Evolutionary conservation across 2,113 vertebrate species (phyloP), one percentile per base, ranked within the genome.

Genomic region (Carassius carassius): DNA sequence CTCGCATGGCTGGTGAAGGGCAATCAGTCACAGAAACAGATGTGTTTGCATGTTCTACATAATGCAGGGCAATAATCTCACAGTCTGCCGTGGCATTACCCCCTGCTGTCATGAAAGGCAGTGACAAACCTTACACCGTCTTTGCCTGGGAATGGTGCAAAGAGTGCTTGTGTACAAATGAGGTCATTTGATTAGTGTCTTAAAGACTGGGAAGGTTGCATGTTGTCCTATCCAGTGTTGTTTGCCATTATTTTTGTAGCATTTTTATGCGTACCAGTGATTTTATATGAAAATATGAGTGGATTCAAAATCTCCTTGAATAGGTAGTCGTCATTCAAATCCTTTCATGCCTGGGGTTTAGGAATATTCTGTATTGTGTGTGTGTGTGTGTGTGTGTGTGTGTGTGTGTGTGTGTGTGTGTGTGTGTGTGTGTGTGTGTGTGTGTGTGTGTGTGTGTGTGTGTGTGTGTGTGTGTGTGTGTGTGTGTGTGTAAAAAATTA

Each of bases 41-140:
- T 87, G 84, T 87, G 88, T 88, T 88, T 86, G 86, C 85, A 84
- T 89, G 89, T 89, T 78, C 83, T 72, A 75, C 80, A 87, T 89
- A 83, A 89, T 85, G 83, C 81, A 65, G 84, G 76, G 84, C 86
- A 85, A 82, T 88, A 90, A 90, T 90, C 87, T 89, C 19, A 2
- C 86, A 83, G 84, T 83, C 84, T 83, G 87, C 84, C 62, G 76
- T 60, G 76, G 86, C 76, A 32, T 86, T 81, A 87, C 87, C 87
- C 70, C 85, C 87, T 69, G 56, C 85, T 72, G 78, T 87, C 86
- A 75, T 65, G 51, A 67, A 83, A 47, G 63, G 60, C 80, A 85
- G 49, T 83, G 86, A 86, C 83, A 87, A 87, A 87, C 84, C 73
- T 16, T 78, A 49, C 44, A 10, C 77, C 47, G 65, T 56, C 80